Evolutionary conservation across 2,888 invertebrate genomes (phyloP), one percentile per base, ranked within the genome.

Genomic region (Stenolophus ochropezus): DNA sequence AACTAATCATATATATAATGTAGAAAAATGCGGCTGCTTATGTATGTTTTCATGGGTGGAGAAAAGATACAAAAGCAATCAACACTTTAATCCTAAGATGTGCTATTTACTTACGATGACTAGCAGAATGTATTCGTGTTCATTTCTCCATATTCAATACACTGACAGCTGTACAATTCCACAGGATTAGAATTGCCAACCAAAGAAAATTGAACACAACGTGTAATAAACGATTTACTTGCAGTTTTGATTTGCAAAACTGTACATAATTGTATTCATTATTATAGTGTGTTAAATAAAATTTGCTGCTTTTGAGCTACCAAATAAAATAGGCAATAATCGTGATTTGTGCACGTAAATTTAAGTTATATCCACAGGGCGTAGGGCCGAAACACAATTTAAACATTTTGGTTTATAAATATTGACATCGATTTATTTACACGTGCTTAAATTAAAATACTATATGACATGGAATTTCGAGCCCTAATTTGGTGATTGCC

Each of bases 71-170:
- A 84, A 84, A 85, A 85, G 84, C 84, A 25, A 86, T 86, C 85
- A 87, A 86, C 86, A 86, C 87, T 81, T 81, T 74, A 65, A 49
- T 81, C 33, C 81, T 81, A 81, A 81, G 81, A 81, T 81, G 81
- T 81, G 81, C 81, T 81, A 81, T 87, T 87, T 88, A 88, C 86
- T 88, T 87, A 87, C 86, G 86, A 88, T 89, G 89, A 89, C 89
- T 89, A 89, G 89, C 87, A 85, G 86, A 86, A 86, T 84, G 73
- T 84, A 85, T 87, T 86, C 86, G 86, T 87, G 86, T 86, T 86
- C 85, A 85, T 25, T 71, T 79, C 74, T 47, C 73, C 74, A 81
- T 81, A 56, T 47, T 75, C 58, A 75, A 56, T 81, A 81, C 53
- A 69, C 33, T 69, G 56, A 81, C 58, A 81, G 49, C 42, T 74